A percentile compares a stretch with the other conserved stretches of the same genome.
Evolutionary conservation across 2,113 vertebrate species (phyloP).

Genomic region (Stegostoma tigrinum): DNA sequence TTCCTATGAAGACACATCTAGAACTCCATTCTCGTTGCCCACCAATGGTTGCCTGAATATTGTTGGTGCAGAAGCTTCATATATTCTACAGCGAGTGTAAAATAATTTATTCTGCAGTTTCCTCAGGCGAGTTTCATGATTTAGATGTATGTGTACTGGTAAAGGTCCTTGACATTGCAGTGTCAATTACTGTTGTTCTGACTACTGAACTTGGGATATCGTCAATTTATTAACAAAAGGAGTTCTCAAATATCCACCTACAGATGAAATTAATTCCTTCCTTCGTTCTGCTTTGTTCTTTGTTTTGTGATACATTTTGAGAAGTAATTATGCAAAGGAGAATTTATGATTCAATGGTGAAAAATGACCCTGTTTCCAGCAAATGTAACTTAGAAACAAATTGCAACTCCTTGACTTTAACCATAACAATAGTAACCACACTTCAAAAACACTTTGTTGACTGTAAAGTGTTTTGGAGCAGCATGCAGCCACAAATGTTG

Average conservation of each 20-base stretch:
- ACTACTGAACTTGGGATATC: slow-evolving; percentile 26
- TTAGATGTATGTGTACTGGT: not conserved
- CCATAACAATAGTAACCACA: not conserved
- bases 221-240: slow-evolving; percentile 33
- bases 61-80: not conserved
- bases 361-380: not conserved
- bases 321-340: not conserved
- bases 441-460: too few relatives aligned
- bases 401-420: too few relatives aligned
- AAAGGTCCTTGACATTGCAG: slow-evolving; percentile 21
- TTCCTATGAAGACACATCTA: not conserved
- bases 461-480: too few relatives aligned
- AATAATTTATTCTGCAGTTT: slow-evolving; percentile 27
- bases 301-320: slow-evolving; percentile 9
- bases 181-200: slow-evolving; percentile 21
- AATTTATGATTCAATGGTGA: not conserved
- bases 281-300: not conserved
- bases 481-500: too few relatives aligned
- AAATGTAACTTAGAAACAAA: not conserved
- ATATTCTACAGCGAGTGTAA: not conserved
- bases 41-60: not conserved
- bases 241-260: slow-evolving; percentile 16
- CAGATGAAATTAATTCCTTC: slow-evolving; percentile 21
- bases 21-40: not conserved
- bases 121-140: slow-evolving; percentile 15